phyloP scores from a whole-genome alignment of 1,140 invertebrate species.

The Drosophila ironensis region DNA sequence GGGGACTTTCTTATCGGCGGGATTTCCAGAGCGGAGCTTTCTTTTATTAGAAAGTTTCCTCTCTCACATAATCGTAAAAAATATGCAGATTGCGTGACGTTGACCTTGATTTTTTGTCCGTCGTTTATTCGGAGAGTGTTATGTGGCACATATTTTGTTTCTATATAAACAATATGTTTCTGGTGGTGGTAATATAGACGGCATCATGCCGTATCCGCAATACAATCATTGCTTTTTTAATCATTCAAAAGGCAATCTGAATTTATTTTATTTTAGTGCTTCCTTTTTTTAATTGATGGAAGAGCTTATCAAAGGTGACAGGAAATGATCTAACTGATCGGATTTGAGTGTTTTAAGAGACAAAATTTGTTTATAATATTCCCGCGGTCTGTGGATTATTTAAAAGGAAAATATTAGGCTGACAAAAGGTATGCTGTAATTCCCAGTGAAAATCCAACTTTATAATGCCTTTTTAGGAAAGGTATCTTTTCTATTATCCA shows the following conservation, averaged over 20 bases:
- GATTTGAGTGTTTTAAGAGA: neutral
- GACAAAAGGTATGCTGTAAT: too few species aligned
- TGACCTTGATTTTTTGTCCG: conserved; percentile 56
- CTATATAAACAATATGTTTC: neutral
- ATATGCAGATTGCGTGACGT: conserved; percentile 13
- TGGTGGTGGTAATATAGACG: too few species aligned
- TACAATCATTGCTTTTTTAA: neutral
- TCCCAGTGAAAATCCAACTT: too few species aligned
- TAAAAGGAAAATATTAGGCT: neutral
- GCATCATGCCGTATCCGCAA: conserved; percentile 1
- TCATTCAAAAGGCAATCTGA: conserved; percentile 12
- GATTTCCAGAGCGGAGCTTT: conserved; percentile 31
- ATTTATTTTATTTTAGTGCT: conserved; percentile 16
- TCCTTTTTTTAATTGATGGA: neutral
- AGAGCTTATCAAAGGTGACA: conserved; percentile 39
- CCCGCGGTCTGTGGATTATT: too few species aligned
- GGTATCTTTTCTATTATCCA: too few species aligned
- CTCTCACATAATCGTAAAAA: conserved; percentile 3
- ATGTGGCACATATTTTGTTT: neutral
- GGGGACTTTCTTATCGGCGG: conserved; percentile 37
- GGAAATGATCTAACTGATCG: conserved; percentile 18
- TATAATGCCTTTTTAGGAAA: too few species aligned
- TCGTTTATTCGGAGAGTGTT: neutral
- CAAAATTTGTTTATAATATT: too few species aligned
- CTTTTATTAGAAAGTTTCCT: conserved; percentile 62